These are phyloP conservation scores for Argyresthia albistria DNA, from an alignment of 2,888 invertebrate genomes.

Conservation along the genomic window DNA sequence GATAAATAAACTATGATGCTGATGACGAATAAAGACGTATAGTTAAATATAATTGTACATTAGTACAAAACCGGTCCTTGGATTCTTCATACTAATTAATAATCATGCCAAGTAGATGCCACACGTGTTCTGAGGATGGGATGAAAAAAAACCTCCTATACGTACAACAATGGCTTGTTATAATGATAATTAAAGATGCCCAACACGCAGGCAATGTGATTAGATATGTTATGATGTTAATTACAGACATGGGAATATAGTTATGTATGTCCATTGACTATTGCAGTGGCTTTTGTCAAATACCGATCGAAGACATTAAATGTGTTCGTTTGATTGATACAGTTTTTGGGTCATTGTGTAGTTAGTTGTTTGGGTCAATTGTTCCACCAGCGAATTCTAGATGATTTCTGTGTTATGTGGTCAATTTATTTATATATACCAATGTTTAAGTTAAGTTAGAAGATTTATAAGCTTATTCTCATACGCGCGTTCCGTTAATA, in stretches of 20 bases:
- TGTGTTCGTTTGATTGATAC: too few relatives aligned
- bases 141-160: constrained; percentile 3
- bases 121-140: constrained; percentile 4
- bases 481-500: too few relatives aligned
- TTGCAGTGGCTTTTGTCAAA: neutral
- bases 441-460: too few relatives aligned
- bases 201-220: constrained; percentile 21
- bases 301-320: neutral
- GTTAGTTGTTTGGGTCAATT: too few relatives aligned
- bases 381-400: too few relatives aligned
- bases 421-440: too few relatives aligned
- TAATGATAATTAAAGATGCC: constrained; percentile 25
- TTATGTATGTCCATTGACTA: constrained; percentile 5
- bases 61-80: constrained; percentile 4
- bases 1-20: too few relatives aligned
- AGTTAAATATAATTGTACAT: too few relatives aligned
- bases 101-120: constrained; percentile 1
- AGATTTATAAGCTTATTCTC: too few relatives aligned
- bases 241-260: constrained; percentile 7
- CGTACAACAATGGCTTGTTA: constrained; percentile 27
- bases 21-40: too few relatives aligned
- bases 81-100: constrained; percentile 3
- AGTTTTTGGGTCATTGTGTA: too few relatives aligned
- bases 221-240: constrained; percentile 8
- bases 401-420: too few relatives aligned